Evolutionary conservation across 2,888 invertebrate species (phyloP).

Genomic region (Ectobius pallidus): DNA sequence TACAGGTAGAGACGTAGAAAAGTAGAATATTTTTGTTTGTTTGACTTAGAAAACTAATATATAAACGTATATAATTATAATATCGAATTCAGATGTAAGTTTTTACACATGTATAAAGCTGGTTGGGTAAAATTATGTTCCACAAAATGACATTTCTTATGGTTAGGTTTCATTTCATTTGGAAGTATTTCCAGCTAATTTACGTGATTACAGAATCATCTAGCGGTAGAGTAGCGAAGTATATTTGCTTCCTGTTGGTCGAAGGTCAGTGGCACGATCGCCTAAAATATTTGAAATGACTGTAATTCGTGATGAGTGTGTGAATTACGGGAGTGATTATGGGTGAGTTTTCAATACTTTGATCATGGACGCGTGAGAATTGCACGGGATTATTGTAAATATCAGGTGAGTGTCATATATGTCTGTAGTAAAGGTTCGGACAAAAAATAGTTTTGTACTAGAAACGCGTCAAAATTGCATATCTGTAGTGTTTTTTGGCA

Average conservation of each 20-base stretch:
- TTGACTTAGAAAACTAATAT: too few relatives aligned
- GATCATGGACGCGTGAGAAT: not conserved
- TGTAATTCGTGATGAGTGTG: constrained; percentile 36
- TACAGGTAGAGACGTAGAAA: too few relatives aligned
- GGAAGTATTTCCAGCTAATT: not conserved
- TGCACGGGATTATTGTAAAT: not conserved
- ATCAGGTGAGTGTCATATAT: constrained; percentile 10
- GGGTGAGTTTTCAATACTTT: constrained; percentile 36
- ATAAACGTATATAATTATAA: too few relatives aligned
- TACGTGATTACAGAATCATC: constrained; percentile 34
- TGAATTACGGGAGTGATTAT: constrained; percentile 39
- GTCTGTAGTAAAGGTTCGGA: not conserved
- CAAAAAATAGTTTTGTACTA: not conserved
- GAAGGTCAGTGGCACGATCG: constrained; percentile 52
- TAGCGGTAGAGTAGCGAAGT: constrained; percentile 39
- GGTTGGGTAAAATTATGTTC: too few relatives aligned
- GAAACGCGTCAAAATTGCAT: constrained; percentile 3
- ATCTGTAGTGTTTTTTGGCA: not conserved
- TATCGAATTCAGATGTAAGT: too few relatives aligned
- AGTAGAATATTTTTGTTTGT: too few relatives aligned
- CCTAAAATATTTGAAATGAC: constrained; percentile 42
- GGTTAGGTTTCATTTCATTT: too few relatives aligned
- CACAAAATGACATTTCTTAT: too few relatives aligned
- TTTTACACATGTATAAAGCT: too few relatives aligned
- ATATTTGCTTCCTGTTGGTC: constrained; percentile 49